Base-by-base conservation (phyloP, 1,140 invertebrate genomes). In the Daktulosphaira vitifoliae region DNA sequence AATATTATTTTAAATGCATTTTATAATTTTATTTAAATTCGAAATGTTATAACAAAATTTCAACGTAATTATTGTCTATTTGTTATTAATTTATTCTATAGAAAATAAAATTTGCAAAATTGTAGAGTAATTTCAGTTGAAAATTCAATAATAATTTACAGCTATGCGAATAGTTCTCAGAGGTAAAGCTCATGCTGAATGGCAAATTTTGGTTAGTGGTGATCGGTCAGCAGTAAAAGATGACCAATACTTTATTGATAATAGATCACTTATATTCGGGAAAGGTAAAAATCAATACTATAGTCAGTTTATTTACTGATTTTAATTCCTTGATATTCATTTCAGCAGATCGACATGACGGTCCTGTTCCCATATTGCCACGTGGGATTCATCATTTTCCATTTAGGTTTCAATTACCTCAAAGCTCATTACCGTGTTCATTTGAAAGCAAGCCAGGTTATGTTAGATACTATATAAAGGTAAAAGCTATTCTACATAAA, bases 201-300 rank as follows among this genome's bases (percentile, higher is more conserved):
- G 88, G 87, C 89, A 89, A 76, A 84, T 90, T 59, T 78, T 87
- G 62, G 81, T 88, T 46, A 86, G 84, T 49, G 87, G 88, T 7
- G 87, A 90, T 70, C 73, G 85, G 66, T 74, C 86, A 69, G 87
- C 84, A 23, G 82, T 90, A 1, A 87, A 87, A 74, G 87, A 89
- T 74, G 88, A 90, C 72, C 87, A 90, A 73, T 86, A 87, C 70
- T 88, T 89, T 73, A 81, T 90, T 23, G 88, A 91, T 70, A 86
- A 90, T 66, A 78, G 87, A 71, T 78, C 80, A 46, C 77, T 84
- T 23, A 81, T 90, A 50, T 90, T 86, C 85, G 88, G 88, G 51
- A 87, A 87, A 81, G 87, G 87, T 84, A n/a, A n/a, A n/a, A n/a
- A n/a, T n/a, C n/a, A n/a, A n/a, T n/a, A n/a, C n/a, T n/a, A n/a